Evolutionary conservation across 1,140 invertebrate species (phyloP).

Genomic region (Apis dorsata): DNA sequence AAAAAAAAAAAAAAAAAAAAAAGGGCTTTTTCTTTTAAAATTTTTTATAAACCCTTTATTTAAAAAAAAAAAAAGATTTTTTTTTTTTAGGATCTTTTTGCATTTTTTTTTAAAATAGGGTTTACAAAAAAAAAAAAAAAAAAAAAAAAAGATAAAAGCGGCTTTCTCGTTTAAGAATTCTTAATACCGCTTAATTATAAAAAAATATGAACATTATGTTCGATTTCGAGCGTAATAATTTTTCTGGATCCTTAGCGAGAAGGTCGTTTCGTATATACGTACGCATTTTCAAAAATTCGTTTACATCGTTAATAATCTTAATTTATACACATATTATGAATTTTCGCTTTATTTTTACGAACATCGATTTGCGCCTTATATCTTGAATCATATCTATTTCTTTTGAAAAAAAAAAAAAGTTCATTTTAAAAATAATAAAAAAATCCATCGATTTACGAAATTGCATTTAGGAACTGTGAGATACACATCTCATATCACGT

Average conservation of each 20-base stretch:
- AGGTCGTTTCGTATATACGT: slow-evolving; percentile 54
- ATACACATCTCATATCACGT: neutral
- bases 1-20: slow-evolving; percentile 53
- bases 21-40: slow-evolving; percentile 56
- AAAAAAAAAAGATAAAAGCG: slow-evolving; percentile 54
- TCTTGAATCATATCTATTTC: neutral
- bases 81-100: too few relatives aligned
- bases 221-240: slow-evolving; percentile 63
- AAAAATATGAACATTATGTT: slow-evolving; percentile 67
- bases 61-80: slow-evolving; percentile 52
- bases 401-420: neutral
- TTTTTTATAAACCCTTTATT: too few relatives aligned
- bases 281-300: slow-evolving; percentile 36
- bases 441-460: slow-evolving; percentile 1
- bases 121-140: too few relatives aligned
- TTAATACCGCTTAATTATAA: slow-evolving; percentile 71
- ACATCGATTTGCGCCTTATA: slow-evolving; percentile 40
- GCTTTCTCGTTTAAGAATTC: slow-evolving; percentile 63
- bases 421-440: neutral
- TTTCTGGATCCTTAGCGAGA: slow-evolving; percentile 66
- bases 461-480: slow-evolving; percentile 23
- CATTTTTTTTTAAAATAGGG: too few relatives aligned
- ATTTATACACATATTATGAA: slow-evolving; percentile 40
- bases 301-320: slow-evolving; percentile 35
- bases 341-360: slow-evolving; percentile 16